Percentiles rank a stretch among this genome's conserved stretches.
These are phyloP conservation scores for Steatocranus sp. DNA, from an alignment of 2,797 vertebrate genomes.

Conservation along the genomic window DNA sequence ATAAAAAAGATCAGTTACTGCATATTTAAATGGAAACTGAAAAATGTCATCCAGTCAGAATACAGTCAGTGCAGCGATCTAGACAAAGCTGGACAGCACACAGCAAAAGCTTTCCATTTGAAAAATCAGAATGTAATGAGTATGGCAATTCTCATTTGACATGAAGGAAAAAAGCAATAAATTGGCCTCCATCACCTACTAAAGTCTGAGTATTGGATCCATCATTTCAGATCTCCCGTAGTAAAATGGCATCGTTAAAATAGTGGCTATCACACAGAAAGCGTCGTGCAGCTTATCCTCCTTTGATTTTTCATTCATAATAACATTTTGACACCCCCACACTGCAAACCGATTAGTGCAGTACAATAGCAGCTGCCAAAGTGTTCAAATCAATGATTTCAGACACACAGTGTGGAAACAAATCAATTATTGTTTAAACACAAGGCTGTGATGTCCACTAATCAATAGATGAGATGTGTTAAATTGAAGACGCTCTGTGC, in stretches of 20 bases:
- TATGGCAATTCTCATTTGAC: background rate
- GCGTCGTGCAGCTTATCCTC: background rate
- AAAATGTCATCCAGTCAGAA: background rate
- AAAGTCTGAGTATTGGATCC: background rate
- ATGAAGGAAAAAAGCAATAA: background rate
- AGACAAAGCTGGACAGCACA: background rate
- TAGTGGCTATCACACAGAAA: background rate
- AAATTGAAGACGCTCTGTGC: background rate
- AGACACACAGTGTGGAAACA: constrained; percentile 70
- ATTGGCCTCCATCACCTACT: background rate
- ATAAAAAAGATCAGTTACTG: background rate
- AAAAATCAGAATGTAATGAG: background rate
- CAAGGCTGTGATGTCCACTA: constrained; percentile 36
- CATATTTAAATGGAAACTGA: background rate
- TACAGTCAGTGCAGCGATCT: background rate
- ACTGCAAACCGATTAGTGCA: constrained; percentile 76
- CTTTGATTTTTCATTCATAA: constrained; percentile 36
- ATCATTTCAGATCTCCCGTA: background rate
- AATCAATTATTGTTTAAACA: constrained; percentile 84
- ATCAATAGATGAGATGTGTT: constrained; percentile 55
- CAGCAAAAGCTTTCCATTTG: background rate
- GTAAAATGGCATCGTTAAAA: background rate
- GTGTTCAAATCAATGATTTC: constrained; percentile 79
- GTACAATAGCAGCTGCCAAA: constrained; percentile 71
- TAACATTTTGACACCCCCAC: constrained; percentile 71